These are phyloP conservation scores for Menidia menidia DNA, from an alignment of 2,797 vertebrate species.

Conservation along the genomic window DNA sequence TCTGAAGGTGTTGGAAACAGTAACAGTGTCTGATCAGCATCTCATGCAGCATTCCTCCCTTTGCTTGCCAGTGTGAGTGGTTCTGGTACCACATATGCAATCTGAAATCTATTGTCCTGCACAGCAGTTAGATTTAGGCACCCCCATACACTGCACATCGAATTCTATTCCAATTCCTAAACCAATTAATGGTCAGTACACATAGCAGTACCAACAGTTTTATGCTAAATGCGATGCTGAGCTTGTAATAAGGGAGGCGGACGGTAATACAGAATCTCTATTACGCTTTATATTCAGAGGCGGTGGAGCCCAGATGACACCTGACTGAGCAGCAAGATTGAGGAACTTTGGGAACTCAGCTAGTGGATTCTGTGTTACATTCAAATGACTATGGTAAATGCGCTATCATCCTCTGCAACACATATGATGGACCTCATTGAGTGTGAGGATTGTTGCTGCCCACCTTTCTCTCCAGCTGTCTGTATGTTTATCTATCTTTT, in stretches of 20 bases:
- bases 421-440: conserved; percentile 18
- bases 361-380: conserved; percentile 57
- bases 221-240: conserved; percentile 39
- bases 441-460: conserved; percentile 17
- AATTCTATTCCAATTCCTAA: conserved; percentile 47
- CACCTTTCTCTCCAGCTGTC: conserved; percentile 35
- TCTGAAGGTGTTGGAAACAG: conserved; percentile 68
- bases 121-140: conserved; percentile 42
- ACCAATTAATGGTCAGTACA: conserved; percentile 60
- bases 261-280: conserved; percentile 19
- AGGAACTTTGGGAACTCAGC: conserved; percentile 49
- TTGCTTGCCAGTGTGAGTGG: conserved; percentile 60
- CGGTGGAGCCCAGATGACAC: conserved; percentile 49
- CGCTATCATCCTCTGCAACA: conserved; percentile 36
- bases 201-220: conserved; percentile 21
- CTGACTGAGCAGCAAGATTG: conserved; percentile 49
- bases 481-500: conserved; percentile 38
- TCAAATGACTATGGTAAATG: conserved; percentile 62
- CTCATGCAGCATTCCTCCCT: conserved; percentile 61
- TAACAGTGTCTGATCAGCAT: conserved; percentile 58
- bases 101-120: conserved; percentile 63
- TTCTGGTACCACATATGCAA: conserved; percentile 50
- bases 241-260: conserved; percentile 35
- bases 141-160: conserved; percentile 35
- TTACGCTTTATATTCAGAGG: conserved; percentile 67